Evolutionary conservation across 2,113 vertebrate species (phyloP).

Genomic region (Ochotona princeps): DNA sequence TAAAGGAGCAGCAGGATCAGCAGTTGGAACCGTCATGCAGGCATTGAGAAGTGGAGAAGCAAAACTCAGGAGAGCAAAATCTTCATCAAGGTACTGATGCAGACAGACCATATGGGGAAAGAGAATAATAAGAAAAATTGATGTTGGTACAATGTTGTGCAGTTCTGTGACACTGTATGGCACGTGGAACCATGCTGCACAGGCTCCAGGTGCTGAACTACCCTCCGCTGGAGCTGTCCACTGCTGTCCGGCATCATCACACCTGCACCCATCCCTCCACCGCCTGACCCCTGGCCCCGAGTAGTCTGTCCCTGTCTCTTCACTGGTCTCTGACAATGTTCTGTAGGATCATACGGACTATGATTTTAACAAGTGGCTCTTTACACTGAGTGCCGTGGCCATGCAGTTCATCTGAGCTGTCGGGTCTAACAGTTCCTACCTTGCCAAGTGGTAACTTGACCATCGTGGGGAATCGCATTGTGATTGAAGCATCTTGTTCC

Average conservation of each 20-base stretch:
- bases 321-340: background rate
- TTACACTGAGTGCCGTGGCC: background rate
- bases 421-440: background rate
- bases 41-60: background rate
- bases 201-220: accelerated
- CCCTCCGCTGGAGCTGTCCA: background rate
- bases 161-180: background rate
- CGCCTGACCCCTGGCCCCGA: background rate
- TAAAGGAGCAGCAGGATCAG: background rate
- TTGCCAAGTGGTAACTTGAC: background rate
- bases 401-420: background rate
- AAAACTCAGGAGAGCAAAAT: background rate
- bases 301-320: background rate
- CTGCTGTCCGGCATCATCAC: background rate
- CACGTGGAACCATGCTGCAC: background rate
- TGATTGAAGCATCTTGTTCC: background rate
- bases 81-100: too few relatives aligned
- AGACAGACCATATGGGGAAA: background rate
- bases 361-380: background rate
- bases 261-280: background rate
- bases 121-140: background rate
- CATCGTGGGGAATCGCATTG: background rate
- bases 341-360: background rate
- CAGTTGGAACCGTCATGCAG: accelerated
- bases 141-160: accelerated